A percentile compares a stretch with the other conserved stretches of the same genome.
Evolutionary conservation across 2,888 invertebrate genomes (phyloP).

Genomic region (Agrochola lota): DNA sequence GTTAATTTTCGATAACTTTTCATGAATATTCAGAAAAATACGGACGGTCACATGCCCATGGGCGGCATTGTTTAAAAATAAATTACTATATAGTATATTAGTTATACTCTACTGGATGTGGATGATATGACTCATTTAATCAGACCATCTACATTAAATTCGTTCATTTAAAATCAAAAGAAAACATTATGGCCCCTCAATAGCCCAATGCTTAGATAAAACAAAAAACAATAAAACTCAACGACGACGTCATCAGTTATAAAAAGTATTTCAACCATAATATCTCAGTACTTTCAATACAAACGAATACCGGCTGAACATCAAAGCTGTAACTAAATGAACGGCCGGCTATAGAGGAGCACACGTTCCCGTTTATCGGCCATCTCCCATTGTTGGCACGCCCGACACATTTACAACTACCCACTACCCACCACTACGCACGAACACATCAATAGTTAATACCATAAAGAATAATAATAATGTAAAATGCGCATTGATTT

Average conservation of each 20-base stretch:
- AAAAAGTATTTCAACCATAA: not conserved
- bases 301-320: slow-evolving; percentile 51
- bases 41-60: too few species aligned
- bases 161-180: not conserved
- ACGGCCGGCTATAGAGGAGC: slow-evolving; percentile 46
- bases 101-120: too few species aligned
- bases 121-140: slow-evolving; percentile 1
- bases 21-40: too few species aligned
- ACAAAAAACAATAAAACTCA: not conserved
- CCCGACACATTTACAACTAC: slow-evolving; percentile 66
- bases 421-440: slow-evolving; percentile 48
- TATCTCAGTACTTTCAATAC: slow-evolving; percentile 34
- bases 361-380: slow-evolving; percentile 72
- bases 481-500: slow-evolving; percentile 54
- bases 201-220: not conserved
- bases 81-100: too few species aligned
- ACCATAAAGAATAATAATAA: slow-evolving; percentile 62
- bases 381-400: slow-evolving; percentile 78
- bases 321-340: slow-evolving; percentile 58
- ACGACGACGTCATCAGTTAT: not conserved
- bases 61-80: too few species aligned
- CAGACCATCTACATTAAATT: not conserved
- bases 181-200: not conserved
- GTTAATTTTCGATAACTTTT: too few species aligned
- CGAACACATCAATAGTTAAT: slow-evolving; percentile 53